phyloP scores from a whole-genome alignment of 2,797 vertebrate species.

The Pangasius sanitwongsei region DNA sequence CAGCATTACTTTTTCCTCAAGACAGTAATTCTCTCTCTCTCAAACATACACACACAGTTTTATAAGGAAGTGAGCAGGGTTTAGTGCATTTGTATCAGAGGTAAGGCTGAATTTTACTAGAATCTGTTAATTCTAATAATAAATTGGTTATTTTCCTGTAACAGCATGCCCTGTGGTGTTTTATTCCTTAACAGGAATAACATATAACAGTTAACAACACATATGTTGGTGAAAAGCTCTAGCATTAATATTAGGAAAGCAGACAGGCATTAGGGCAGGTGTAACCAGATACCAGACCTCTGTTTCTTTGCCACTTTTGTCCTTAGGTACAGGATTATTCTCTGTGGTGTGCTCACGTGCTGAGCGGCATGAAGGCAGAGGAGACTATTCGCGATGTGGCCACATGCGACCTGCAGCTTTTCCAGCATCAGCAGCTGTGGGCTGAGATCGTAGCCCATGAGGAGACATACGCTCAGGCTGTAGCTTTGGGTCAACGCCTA shows the following conservation, averaged over 20 bases:
- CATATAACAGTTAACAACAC: neutral
- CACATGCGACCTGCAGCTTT: constrained; percentile 74
- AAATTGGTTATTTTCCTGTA: neutral
- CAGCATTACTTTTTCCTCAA: constrained; percentile 78
- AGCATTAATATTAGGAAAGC: neutral
- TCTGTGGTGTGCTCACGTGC: constrained; percentile 79
- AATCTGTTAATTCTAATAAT: neutral
- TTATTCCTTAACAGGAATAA: neutral
- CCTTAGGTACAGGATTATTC: constrained; percentile 80
- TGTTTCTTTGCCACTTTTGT: constrained; percentile 5
- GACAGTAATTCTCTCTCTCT: constrained; percentile 63
- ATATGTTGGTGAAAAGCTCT: neutral
- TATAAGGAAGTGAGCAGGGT: neutral
- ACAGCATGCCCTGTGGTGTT: neutral
- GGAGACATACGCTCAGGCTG: constrained; percentile 69
- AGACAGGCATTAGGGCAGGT: neutral
- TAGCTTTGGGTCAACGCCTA: constrained; percentile 76
- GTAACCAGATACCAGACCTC: neutral
- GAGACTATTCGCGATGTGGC: constrained; percentile 78
- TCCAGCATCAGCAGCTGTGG: constrained; percentile 80
- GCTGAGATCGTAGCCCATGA: constrained; percentile 80
- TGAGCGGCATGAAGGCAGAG: constrained; percentile 76
- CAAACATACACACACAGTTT: neutral
- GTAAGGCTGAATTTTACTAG: neutral
- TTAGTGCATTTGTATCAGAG: neutral